Conservation (phyloP, 2,888 invertebrate species). For the Hermaeophaga mercurialis region DNA sequence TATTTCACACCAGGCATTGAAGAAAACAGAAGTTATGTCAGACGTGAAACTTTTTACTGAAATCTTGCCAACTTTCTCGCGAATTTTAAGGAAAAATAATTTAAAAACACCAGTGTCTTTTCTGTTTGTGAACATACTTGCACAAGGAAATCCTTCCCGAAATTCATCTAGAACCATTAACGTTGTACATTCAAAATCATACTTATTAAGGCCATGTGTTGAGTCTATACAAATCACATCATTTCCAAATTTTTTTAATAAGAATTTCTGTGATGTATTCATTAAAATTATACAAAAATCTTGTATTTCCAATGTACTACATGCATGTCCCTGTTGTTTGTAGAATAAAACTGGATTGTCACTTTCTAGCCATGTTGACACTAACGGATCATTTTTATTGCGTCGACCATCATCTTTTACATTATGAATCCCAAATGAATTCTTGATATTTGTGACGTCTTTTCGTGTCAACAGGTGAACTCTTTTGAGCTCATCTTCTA, state of each 20-base stretch:
- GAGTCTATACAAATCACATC: slow-evolving; percentile 6
- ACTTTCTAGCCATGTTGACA: too few relatives aligned
- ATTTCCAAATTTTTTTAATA: slow-evolving; percentile 8
- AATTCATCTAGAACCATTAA: slow-evolving; percentile 3
- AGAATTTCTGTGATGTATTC: slow-evolving; percentile 1
- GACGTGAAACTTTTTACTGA: slow-evolving; percentile 2
- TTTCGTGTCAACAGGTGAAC: too few relatives aligned
- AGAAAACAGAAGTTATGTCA: slow-evolving; percentile 3
- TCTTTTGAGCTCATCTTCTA: too few relatives aligned
- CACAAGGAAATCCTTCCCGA: too few relatives aligned
- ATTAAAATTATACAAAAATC: slow-evolving; percentile 8
- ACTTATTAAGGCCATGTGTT: too few relatives aligned
- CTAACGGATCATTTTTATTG: too few relatives aligned
- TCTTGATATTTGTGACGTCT: too few relatives aligned
- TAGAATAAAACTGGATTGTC: slow-evolving; percentile 3
- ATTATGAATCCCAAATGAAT: too few relatives aligned
- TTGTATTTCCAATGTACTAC: background rate
- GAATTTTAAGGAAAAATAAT: background rate
- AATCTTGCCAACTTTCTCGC: background rate
- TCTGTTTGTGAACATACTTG: too few relatives aligned
- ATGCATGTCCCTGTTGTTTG: slow-evolving; percentile 1
- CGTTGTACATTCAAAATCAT: slow-evolving; percentile 4
- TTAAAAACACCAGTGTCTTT: too few relatives aligned
- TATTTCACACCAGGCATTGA: slow-evolving; percentile 1
- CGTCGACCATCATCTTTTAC: too few relatives aligned